Evolutionary conservation across 2,888 invertebrate species (phyloP).

Genomic region (Pseudoips prasinana): DNA sequence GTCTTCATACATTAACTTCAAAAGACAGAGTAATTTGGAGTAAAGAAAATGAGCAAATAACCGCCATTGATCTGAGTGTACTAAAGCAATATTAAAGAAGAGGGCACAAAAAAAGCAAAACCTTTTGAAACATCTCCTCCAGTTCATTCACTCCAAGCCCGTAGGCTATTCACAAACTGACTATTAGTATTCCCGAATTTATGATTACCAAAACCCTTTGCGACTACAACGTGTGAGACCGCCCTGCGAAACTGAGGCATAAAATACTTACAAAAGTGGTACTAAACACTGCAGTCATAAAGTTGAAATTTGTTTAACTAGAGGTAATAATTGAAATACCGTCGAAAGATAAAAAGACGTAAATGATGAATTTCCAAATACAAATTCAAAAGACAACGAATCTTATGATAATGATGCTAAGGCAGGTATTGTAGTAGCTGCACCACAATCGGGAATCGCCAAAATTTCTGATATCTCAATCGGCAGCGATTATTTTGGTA

Average conservation of each 20-base stretch:
- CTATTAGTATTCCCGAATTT: conserved; percentile 60
- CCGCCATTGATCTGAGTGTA: conserved; percentile 35
- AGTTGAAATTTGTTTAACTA: conserved; percentile 18
- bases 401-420: conserved; percentile 26
- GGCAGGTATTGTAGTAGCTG: conserved; percentile 10
- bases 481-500: conserved; percentile 50
- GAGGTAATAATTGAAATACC: conserved; percentile 25
- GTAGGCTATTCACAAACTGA: conserved; percentile 51
- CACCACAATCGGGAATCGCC: conserved; percentile 11
- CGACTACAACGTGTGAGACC: conserved; percentile 65
- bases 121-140: conserved; percentile 24
- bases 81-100: conserved; percentile 42
- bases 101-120: conserved; percentile 35
- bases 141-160: conserved; percentile 61
- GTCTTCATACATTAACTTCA: conserved; percentile 23
- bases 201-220: conserved; percentile 52
- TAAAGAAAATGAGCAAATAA: conserved; percentile 25
- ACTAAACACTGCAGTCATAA: conserved; percentile 9
- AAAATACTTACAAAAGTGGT: conserved; percentile 15
- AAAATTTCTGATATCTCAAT: conserved; percentile 65
- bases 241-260: conserved; percentile 38
- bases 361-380: conserved; percentile 40
- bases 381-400: conserved; percentile 23
- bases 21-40: conserved; percentile 20
- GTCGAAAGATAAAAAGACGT: conserved; percentile 38